Conservation (phyloP, 2,797 vertebrate genomes). For the Megaceryle alcyon region DNA sequence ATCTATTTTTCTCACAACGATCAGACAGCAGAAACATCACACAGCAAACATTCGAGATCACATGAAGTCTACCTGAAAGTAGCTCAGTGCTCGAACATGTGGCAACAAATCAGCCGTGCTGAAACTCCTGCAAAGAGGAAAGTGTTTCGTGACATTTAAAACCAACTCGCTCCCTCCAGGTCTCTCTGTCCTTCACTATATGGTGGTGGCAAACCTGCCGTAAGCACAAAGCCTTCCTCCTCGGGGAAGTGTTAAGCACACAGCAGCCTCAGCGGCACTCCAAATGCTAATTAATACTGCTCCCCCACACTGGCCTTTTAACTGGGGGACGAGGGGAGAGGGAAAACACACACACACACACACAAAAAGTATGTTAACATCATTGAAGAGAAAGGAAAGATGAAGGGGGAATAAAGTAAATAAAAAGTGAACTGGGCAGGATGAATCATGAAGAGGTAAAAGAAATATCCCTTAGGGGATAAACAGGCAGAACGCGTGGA, state of each 20-base stretch:
- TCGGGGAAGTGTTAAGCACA: neutral
- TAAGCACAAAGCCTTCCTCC: neutral
- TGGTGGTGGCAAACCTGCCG: neutral
- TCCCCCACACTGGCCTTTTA: neutral
- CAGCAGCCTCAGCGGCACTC: neutral
- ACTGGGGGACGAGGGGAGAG: neutral
- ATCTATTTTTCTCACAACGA: neutral
- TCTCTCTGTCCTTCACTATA: neutral
- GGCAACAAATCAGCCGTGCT: neutral
- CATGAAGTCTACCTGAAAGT: neutral
- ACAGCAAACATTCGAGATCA: neutral
- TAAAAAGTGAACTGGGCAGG: neutral
- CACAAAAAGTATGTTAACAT: neutral
- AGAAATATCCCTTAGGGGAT: neutral
- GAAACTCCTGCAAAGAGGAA: neutral
- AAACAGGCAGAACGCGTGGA: neutral
- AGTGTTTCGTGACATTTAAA: neutral
- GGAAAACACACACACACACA: no score
- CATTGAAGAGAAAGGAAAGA: neutral
- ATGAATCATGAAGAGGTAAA: neutral
- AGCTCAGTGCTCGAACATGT: neutral
- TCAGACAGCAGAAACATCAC: neutral
- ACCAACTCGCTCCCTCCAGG: fast-evolving
- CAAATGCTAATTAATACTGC: neutral
- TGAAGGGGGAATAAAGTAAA: neutral